Base-by-base conservation (phyloP, 2,888 invertebrate species). In the Thyatira batis region DNA sequence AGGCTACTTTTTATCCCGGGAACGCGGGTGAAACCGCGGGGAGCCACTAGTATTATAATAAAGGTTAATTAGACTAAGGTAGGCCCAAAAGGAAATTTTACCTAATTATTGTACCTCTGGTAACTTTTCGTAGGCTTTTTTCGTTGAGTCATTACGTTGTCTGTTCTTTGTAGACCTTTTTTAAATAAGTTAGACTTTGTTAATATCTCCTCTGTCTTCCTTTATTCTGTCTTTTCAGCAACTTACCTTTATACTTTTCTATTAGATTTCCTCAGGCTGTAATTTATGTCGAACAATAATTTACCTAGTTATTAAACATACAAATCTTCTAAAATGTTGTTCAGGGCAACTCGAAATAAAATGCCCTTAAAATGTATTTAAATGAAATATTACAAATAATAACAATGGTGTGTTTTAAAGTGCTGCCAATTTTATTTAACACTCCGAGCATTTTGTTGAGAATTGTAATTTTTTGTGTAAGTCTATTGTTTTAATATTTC, bases 21-120 rank as follows among this genome's bases (percentile, higher is more conserved):
- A n/a, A n/a, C n/a, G n/a, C n/a, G n/a, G n/a, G n/a, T n/a, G n/a
- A n/a, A n/a, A n/a, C n/a, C n/a, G n/a, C n/a, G n/a, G n/a, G n/a
- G n/a, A n/a, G n/a, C n/a, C n/a, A n/a, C n/a, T n/a, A n/a, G n/a
- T n/a, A 60, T 60, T 58, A 51, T 65, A 60, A 64, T 8, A 17
- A 39, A 39, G 39, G 39, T 39, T 39, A 39, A 39, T 39, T 39
- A 17, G 59, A 63, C 59, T 52, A 55, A 55, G 57, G 56, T 56
- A 62, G 60, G 55, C 52, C 46, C 52, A 45, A 51, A 44, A 28
- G 52, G 43, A 52, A 52, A 52, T 48, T 44, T 51, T 20, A 30
- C 9, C 33, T 52, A 55, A 45, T 43, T 53, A 53, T 50, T 23
- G 43, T 25, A 52, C 46, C 20, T 43, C 20, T 39, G 11, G 44